phyloP scores from a whole-genome alignment of 1,140 invertebrate species.

The Drosophila gunungcola region DNA sequence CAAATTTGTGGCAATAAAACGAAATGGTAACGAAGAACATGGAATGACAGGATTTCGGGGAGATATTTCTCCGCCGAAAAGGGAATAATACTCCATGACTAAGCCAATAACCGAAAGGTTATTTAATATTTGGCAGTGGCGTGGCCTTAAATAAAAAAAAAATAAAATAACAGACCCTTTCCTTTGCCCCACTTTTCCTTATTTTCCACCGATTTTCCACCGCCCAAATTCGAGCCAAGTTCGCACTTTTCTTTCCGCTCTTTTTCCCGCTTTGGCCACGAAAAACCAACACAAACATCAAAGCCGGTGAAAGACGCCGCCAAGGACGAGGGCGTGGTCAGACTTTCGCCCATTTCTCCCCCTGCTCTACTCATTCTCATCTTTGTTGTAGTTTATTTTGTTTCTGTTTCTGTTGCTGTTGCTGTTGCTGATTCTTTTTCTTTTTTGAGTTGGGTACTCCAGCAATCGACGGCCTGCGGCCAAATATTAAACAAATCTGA shows the following conservation, averaged over 20 bases:
- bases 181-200: neutral
- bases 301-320: conserved; percentile 37
- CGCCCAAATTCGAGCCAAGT: conserved; percentile 56
- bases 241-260: conserved; percentile 51
- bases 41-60: neutral
- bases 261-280: neutral
- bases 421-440: conserved; percentile 11
- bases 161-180: neutral
- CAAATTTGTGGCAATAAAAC: conserved; percentile 80
- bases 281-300: conserved; percentile 55
- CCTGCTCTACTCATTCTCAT: conserved; percentile 1
- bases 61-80: conserved; percentile 1
- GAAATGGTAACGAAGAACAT: conserved; percentile 48
- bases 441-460: conserved; percentile 53
- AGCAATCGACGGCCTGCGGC: conserved; percentile 60
- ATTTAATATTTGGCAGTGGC: conserved; percentile 74
- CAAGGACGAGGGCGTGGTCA: conserved; percentile 38
- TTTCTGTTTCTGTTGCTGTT: conserved; percentile 1
- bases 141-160: neutral
- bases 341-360: conserved; percentile 17
- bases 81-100: conserved; percentile 51
- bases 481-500: conserved; percentile 80
- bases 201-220: conserved; percentile 36
- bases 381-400: conserved; percentile 29
- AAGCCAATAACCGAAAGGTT: conserved; percentile 82